These are phyloP conservation scores for Scaptomyza pallida DNA, from an alignment of 1,140 invertebrate genomes.

Conservation along the genomic window DNA sequence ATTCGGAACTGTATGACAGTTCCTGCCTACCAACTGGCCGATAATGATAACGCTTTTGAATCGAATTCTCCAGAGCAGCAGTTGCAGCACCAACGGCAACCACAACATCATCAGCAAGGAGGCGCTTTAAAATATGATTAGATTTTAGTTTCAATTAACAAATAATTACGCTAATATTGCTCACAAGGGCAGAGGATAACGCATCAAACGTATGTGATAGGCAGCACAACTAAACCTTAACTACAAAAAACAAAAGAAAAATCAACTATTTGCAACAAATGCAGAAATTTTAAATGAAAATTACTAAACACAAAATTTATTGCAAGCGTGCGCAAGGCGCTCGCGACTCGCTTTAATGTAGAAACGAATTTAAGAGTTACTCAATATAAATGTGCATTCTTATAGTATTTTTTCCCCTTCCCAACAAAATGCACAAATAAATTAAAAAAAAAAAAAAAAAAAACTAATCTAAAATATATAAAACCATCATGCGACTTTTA, in stretches of 20 bases:
- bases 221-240: constrained; percentile 46
- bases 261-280: constrained; percentile 21
- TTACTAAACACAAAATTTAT: constrained; percentile 31
- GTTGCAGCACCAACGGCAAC: constrained; percentile 12
- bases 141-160: constrained; percentile 27
- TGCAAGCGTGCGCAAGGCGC: constrained; percentile 37
- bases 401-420: constrained; percentile 29
- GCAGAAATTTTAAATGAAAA: constrained; percentile 38
- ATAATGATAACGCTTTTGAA: background rate
- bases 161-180: background rate
- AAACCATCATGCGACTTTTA: constrained; percentile 7
- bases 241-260: constrained; percentile 1
- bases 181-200: constrained; percentile 26
- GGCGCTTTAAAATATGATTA: constrained; percentile 63
- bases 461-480: too few relatives aligned
- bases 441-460: constrained; percentile 10
- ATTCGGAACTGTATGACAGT: constrained; percentile 86
- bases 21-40: constrained; percentile 24
- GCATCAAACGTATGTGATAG: constrained; percentile 54
- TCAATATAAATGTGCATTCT: constrained; percentile 36
- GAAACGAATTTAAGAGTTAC: constrained; percentile 63
- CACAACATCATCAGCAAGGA: constrained; percentile 1
- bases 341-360: constrained; percentile 55
- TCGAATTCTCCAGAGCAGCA: constrained; percentile 14
- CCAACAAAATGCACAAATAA: constrained; percentile 23